These are phyloP conservation scores for Thermophis baileyi DNA, from an alignment of 2,113 vertebrate species.

Conservation along the genomic window DNA sequence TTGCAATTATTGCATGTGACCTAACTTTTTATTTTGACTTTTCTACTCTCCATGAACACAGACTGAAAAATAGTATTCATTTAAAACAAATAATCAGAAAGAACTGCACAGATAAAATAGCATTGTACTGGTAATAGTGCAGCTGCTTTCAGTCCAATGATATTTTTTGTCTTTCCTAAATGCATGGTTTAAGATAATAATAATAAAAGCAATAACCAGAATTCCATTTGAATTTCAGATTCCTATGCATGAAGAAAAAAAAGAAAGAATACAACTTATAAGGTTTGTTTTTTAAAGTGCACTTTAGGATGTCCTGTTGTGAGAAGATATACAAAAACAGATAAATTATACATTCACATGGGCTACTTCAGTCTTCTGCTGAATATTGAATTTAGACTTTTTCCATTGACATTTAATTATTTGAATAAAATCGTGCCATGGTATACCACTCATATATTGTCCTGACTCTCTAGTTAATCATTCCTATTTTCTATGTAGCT, in stretches of 20 bases:
- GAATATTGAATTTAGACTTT: background rate
- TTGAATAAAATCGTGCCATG: background rate
- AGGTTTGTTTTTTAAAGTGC: background rate
- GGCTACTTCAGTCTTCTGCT: background rate
- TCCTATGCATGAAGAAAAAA: background rate
- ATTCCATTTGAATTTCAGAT: background rate
- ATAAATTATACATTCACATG: background rate
- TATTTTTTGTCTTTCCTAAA: background rate
- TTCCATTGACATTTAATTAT: background rate
- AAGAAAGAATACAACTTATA: background rate
- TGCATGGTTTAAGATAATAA: background rate
- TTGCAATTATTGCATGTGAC: background rate
- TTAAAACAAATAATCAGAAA: background rate
- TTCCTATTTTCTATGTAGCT: background rate
- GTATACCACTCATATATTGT: background rate
- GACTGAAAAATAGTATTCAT: background rate
- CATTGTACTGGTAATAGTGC: background rate
- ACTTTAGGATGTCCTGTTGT: background rate
- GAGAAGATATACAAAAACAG: background rate
- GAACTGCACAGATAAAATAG: background rate
- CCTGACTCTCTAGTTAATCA: background rate
- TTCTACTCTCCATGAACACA: background rate
- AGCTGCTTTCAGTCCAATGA: background rate
- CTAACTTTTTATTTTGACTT: background rate
- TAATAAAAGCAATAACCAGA: background rate